Evolutionary conservation across 2,797 vertebrate species (phyloP).

Genomic region (Chelidonichthys spinosus): DNA sequence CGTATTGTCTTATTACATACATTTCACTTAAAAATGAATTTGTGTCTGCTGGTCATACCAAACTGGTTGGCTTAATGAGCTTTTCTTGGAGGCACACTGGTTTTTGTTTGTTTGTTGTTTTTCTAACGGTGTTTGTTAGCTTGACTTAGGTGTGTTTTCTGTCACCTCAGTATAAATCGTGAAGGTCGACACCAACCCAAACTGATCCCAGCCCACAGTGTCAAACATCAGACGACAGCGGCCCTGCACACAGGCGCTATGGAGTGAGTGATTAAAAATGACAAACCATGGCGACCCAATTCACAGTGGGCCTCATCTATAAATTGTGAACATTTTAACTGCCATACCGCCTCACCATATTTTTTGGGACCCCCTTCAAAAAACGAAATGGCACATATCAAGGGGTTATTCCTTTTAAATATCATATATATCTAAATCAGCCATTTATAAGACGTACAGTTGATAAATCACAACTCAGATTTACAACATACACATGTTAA

Average conservation of each 20-base stretch:
- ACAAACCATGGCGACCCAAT: too few relatives aligned
- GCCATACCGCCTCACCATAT: too few relatives aligned
- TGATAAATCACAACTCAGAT: neutral
- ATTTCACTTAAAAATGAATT: neutral
- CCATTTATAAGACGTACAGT: neutral
- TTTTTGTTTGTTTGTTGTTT: neutral
- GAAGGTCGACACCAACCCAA: conserved; percentile 80
- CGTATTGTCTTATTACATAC: neutral
- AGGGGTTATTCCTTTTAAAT: too few relatives aligned
- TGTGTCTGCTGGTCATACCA: conserved; percentile 1
- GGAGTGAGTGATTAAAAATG: conserved; percentile 82
- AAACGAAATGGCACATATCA: too few relatives aligned
- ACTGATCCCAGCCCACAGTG: conserved; percentile 78
- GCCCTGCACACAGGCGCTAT: conserved; percentile 81
- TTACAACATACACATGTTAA: neutral
- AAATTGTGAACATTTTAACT: too few relatives aligned
- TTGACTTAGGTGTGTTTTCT: conserved; percentile 85
- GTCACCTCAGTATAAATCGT: conserved; percentile 83
- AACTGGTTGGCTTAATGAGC: neutral
- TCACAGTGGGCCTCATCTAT: too few relatives aligned
- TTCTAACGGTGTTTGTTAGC: conserved; percentile 2
- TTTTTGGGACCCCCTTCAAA: too few relatives aligned
- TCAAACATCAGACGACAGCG: conserved; percentile 75
- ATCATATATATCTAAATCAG: too few relatives aligned
- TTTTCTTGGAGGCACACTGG: neutral